Base-by-base conservation (phyloP, 2,888 invertebrate species). In the Plemyria rubiginata region DNA sequence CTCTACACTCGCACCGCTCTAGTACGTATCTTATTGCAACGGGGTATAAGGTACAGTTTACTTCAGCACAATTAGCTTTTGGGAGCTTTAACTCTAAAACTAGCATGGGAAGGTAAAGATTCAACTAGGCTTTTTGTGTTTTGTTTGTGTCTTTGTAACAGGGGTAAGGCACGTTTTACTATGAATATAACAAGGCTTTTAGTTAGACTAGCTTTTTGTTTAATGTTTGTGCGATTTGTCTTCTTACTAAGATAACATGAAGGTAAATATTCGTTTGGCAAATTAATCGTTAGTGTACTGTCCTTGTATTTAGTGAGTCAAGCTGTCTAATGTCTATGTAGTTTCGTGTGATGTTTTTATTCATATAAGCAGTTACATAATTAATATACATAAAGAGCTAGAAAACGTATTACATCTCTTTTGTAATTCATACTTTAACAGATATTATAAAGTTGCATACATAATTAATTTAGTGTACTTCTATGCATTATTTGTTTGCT, bases 1-100 rank as follows among this genome's bases (percentile, higher is more conserved):
- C 97, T 80, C 95, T 97, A 79, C 96, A 96, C 91, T 95, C 95
- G 80, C 96, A 96, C 91, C 94, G 96, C 94, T 96, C 96, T 89
- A 96, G 97, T 97, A 96, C 90, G 97, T 96, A 94, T 56, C 54
- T 54, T 62, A 53, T 48, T 57, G 58, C 58, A 54, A 51, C 45
- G 52, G 55, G 58, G 58, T 60, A n/a, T n/a, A 70, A 60, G 58
- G 59, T 65, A 59, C 62, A 54, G 15, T 40, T 61, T 65, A 36
- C 63, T 13, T 29, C 8, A 32, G 13, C 29, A 15, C 56, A 45
- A 45, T 54, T 54, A 54, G 54, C 48, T 54, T 54, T 28, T 60
- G 51, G 29, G 38, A 50, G 28, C 45, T 52, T 41, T 54, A 54
- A 54, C 54, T 32, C 29, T 28, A 22, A 22, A 22, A 22, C 22